A percentile compares a stretch with the other conserved stretches of the same genome.
These are phyloP conservation scores for Plusia festucae DNA, from an alignment of 2,888 invertebrate genomes.

Conservation along the genomic window DNA sequence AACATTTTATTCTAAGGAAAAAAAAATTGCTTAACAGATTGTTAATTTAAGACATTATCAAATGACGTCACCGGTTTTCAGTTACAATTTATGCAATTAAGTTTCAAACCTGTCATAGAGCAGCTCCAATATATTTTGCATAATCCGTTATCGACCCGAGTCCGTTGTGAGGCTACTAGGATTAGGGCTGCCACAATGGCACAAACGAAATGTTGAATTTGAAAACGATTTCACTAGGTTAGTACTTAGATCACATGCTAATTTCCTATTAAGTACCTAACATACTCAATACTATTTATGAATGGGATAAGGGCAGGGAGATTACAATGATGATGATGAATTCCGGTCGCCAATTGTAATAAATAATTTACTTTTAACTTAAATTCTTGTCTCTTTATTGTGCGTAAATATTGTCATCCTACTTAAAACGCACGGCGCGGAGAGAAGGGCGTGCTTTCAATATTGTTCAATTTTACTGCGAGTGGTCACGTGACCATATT, in stretches of 20 bases:
- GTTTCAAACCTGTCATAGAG: constrained; percentile 4
- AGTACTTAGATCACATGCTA: no score
- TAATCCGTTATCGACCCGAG: not conserved
- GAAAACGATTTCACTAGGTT: not conserved
- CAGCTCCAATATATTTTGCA: constrained; percentile 5
- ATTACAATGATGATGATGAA: no score
- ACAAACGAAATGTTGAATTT: no score
- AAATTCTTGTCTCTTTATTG: not conserved
- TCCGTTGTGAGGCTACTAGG: not conserved
- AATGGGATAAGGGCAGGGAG: no score
- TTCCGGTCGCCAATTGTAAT: not conserved
- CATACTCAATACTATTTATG: no score
- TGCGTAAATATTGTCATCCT: constrained; percentile 23
- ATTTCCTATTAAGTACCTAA: no score
- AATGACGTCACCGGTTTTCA: not conserved
- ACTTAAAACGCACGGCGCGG: constrained; percentile 32
- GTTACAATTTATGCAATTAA: constrained; percentile 1
- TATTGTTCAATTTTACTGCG: constrained; percentile 66
- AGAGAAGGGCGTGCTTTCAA: constrained; percentile 66
- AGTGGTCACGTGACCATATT: constrained; percentile 62
- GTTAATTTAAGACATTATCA: not conserved
- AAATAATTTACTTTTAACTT: not conserved
- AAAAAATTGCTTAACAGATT: no score
- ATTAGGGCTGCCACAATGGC: not conserved
- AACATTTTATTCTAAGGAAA: no score